phyloP scores from a whole-genome alignment of 2,113 vertebrate species.

The Raphicerus campestris region DNA sequence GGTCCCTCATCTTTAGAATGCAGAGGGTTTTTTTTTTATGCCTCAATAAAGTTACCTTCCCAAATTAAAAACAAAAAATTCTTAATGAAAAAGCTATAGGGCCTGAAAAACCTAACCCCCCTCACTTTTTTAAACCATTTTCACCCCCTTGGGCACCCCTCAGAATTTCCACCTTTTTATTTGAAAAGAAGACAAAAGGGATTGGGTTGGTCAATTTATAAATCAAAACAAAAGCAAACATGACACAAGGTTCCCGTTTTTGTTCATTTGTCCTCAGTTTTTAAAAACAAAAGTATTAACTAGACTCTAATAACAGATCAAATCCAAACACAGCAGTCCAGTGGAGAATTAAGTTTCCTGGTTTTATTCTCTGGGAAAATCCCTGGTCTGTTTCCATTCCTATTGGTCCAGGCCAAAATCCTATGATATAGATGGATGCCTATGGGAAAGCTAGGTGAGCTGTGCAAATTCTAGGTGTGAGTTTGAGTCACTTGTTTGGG shows the following conservation, averaged over 20 bases:
- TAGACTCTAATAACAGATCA: constrained; percentile 60
- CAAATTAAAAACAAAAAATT: constrained; percentile 32
- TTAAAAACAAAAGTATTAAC: constrained; percentile 55
- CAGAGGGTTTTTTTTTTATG: neutral
- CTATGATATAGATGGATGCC: neutral
- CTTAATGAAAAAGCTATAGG: constrained; percentile 41
- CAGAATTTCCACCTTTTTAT: constrained; percentile 32
- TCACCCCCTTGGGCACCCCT: neutral
- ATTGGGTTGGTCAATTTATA: constrained; percentile 33
- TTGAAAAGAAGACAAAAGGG: constrained; percentile 17
- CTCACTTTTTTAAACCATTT: neutral
- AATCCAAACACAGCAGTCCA: constrained; percentile 57
- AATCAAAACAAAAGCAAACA: constrained; percentile 57
- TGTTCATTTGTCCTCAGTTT: constrained; percentile 67
- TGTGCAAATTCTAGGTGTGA: neutral
- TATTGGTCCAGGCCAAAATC: neutral
- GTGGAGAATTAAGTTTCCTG: neutral
- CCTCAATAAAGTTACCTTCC: constrained; percentile 40
- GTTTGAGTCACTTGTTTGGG: neutral
- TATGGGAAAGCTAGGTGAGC: neutral
- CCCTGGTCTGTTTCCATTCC: neutral
- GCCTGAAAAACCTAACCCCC: neutral
- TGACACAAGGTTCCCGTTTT: constrained; percentile 42
- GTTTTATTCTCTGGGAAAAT: constrained; percentile 17
- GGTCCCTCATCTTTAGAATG: neutral